phyloP scores from a whole-genome alignment of 2,797 vertebrate species.

The Parauchenoglanis ngamensis region DNA sequence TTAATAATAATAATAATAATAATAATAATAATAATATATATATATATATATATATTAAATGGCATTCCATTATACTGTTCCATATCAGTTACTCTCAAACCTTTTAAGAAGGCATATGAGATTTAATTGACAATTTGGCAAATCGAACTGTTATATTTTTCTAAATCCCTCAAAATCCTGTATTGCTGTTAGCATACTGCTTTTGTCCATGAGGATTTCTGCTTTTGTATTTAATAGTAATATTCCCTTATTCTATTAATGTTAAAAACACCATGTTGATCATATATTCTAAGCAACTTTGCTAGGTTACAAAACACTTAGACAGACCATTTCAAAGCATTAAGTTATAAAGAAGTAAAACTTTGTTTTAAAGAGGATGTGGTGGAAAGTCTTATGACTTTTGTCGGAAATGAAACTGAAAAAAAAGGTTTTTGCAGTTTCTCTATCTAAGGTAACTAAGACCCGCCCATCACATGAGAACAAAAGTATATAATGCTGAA shows the following conservation, averaged over 20 bases:
- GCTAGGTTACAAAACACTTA: neutral
- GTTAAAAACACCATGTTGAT: slow-evolving; percentile 5
- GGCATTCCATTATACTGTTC: neutral
- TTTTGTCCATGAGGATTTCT: neutral
- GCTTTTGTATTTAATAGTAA: neutral
- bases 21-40: too few relatives aligned
- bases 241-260: neutral
- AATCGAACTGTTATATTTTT: neutral
- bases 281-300: neutral
- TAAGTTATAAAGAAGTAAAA: neutral
- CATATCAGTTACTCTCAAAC: neutral
- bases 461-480: slow-evolving; percentile 14
- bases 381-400: slow-evolving; percentile 9
- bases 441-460: neutral
- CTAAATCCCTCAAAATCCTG: neutral
- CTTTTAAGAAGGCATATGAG: neutral
- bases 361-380: slow-evolving; percentile 2
- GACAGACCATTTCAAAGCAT: neutral
- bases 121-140: neutral
- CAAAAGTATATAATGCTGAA: neutral
- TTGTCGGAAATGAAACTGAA: slow-evolving; percentile 40
- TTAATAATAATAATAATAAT: too few relatives aligned
- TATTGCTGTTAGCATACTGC: neutral
- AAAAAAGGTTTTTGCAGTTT: neutral
- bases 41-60: too few relatives aligned